Percentiles rank a stretch among this genome's conserved stretches.
Conservation (phyloP, 64 coral and sea anemone species). For the Actinia equina region DNA sequence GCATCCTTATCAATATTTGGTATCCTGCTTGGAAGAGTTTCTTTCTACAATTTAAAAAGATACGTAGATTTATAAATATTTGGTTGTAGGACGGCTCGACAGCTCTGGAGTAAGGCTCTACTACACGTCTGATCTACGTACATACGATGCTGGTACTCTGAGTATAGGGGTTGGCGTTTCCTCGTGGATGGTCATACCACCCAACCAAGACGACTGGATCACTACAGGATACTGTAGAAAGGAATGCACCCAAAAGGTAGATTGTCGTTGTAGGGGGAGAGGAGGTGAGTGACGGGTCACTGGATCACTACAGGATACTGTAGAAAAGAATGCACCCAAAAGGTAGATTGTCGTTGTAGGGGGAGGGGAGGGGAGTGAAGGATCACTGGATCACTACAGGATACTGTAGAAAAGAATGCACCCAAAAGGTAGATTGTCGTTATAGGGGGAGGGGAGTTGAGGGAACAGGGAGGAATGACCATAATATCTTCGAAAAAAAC, state of each 20-base stretch:
- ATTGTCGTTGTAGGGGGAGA: not conserved
- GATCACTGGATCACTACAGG: too few relatives aligned
- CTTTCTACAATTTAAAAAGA: too few relatives aligned
- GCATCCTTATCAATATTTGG: too few relatives aligned
- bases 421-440: too few relatives aligned
- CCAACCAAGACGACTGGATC: constrained; percentile 28
- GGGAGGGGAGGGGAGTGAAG: not conserved
- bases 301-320: constrained; percentile 36
- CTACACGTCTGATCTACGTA: constrained; percentile 32
- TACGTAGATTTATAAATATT: too few relatives aligned
- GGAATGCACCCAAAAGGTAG: constrained; percentile 20
- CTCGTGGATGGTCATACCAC: constrained; percentile 37
- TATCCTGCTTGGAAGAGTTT: too few relatives aligned
- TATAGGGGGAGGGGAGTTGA: too few relatives aligned
- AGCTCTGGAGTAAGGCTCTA: constrained; percentile 40
- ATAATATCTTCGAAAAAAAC: too few relatives aligned
- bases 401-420: too few relatives aligned
- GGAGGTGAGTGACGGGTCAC: not conserved
- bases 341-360: constrained; percentile 1
- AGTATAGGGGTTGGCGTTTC: not conserved
- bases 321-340: constrained; percentile 11
- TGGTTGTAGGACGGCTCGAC: constrained; percentile 12
- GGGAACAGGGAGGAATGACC: too few relatives aligned
- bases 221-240: constrained; percentile 23
- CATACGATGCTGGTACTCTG: constrained; percentile 21